Percentiles rank a stretch among this genome's conserved stretches.
Evolutionary conservation across 2,113 vertebrate genomes (phyloP).

Genomic region (Lasiurus cinereus): DNA sequence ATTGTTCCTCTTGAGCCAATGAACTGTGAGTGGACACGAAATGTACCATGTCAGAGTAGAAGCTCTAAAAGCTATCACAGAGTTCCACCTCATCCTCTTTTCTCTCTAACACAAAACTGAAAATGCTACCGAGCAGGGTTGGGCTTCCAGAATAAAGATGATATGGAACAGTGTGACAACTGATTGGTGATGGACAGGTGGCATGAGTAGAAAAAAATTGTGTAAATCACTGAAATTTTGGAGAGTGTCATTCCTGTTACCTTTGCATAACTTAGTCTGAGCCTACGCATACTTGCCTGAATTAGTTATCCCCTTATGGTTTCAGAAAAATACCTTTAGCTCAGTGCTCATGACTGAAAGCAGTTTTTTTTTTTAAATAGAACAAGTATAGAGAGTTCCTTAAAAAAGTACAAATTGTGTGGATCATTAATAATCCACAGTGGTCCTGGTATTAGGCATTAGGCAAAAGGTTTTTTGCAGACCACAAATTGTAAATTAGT

Average conservation of each 20-base stretch:
- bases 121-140: not conserved
- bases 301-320: not conserved
- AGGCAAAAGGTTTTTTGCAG: not conserved
- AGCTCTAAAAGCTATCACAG: not conserved
- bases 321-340: not conserved
- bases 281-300: not conserved
- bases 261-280: not conserved
- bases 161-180: not conserved
- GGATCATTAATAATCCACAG: not conserved
- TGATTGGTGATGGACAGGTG: not conserved
- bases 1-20: not conserved
- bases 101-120: not conserved
- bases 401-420: not conserved
- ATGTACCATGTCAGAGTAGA: not conserved
- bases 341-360: not conserved
- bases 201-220: not conserved
- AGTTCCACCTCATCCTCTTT: not conserved
- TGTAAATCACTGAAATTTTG: not conserved
- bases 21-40: not conserved
- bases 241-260: not conserved
- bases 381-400: not conserved
- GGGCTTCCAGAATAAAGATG: not conserved
- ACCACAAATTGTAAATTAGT: constrained; percentile 11
- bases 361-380: not conserved
- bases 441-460: not conserved